phyloP scores from a whole-genome alignment of 2,797 vertebrate genomes.

The Sebastes wilsoni region DNA sequence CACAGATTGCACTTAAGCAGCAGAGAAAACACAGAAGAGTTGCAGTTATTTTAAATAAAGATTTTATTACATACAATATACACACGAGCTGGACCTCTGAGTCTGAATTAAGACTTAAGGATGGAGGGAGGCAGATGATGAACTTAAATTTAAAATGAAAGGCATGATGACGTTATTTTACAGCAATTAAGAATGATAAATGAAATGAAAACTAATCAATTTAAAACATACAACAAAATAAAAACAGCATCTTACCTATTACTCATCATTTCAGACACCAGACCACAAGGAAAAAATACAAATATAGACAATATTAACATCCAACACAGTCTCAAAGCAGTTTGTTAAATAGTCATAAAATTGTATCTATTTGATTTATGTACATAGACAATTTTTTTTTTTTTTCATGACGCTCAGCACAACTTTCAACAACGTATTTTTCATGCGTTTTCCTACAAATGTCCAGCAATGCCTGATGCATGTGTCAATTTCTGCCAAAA shows the following conservation, averaged over 20 bases:
- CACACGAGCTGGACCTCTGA: slow-evolving; percentile 64
- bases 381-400: no score
- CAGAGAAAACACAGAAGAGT: slow-evolving; percentile 41
- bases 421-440: no score
- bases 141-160: slow-evolving; percentile 44
- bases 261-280: slow-evolving; percentile 61
- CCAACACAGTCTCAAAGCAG: not conserved
- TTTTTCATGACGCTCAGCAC: no score
- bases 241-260: slow-evolving; percentile 42
- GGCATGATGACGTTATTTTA: slow-evolving; percentile 49
- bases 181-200: slow-evolving; percentile 45
- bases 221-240: slow-evolving; percentile 48
- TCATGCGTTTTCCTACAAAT: no score
- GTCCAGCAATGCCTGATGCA: no score
- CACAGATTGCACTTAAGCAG: slow-evolving; percentile 45
- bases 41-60: slow-evolving; percentile 70
- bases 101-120: slow-evolving; percentile 48
- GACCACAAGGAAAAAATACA: slow-evolving; percentile 64
- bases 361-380: no score
- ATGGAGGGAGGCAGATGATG: slow-evolving; percentile 28
- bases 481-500: no score
- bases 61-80: slow-evolving; percentile 78
- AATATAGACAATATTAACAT: slow-evolving; percentile 63
- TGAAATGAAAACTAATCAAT: slow-evolving; percentile 36
- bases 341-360: no score